These are phyloP conservation scores for Phrynocephalus versicolor DNA, from an alignment of 2,113 vertebrate genomes.

Conservation along the genomic window DNA sequence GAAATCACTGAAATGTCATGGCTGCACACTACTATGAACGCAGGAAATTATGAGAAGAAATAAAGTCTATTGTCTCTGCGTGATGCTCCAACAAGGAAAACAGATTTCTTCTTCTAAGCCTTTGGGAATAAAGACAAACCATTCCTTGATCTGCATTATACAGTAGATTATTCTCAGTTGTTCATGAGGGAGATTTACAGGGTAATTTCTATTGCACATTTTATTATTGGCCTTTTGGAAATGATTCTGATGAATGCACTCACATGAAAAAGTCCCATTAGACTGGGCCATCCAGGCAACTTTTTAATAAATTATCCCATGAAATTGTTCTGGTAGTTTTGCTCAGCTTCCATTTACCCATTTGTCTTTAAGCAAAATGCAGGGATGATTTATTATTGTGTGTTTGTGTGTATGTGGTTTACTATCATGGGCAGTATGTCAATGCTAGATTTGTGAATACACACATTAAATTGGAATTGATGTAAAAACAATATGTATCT, in stretches of 20 bases:
- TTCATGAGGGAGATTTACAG: neutral
- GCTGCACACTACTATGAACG: neutral
- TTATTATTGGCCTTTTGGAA: neutral
- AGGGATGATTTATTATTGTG: neutral
- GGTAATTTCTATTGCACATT: neutral
- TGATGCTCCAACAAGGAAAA: neutral
- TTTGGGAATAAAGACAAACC: neutral
- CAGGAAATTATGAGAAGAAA: neutral
- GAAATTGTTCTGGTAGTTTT: neutral
- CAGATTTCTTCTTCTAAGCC: neutral
- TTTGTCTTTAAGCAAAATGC: neutral
- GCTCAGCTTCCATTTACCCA: neutral
- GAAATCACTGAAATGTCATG: neutral
- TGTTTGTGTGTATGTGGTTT: neutral
- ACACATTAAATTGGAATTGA: neutral
- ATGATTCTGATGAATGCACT: neutral
- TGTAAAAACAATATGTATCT: neutral
- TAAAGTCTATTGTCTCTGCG: neutral
- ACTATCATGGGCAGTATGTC: neutral
- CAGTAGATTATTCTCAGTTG: neutral
- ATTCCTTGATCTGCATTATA: neutral
- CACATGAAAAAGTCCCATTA: neutral
- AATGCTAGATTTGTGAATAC: neutral
- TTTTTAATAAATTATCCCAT: neutral
- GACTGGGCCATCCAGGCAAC: neutral